Evolutionary conservation across 1,140 invertebrate genomes (phyloP).

Genomic region (Drosophila parabipectinata): DNA sequence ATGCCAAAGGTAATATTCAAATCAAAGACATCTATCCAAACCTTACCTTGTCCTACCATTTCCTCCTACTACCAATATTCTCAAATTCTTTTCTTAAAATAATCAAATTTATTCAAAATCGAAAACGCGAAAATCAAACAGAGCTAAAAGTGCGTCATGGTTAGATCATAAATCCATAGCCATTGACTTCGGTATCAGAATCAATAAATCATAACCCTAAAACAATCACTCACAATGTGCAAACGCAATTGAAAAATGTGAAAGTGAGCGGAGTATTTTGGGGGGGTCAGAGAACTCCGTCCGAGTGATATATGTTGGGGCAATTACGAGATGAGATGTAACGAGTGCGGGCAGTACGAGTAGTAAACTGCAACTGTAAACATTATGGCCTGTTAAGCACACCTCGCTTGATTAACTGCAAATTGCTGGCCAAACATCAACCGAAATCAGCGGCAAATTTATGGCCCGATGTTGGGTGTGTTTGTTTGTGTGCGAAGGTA

Average conservation of each 20-base stretch:
- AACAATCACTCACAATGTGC: neutral
- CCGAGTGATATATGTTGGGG: conserved; percentile 12
- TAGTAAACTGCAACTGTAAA: conserved; percentile 33
- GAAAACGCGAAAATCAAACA: neutral
- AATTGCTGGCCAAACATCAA: conserved; percentile 45
- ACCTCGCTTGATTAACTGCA: conserved; percentile 34
- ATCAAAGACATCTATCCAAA: too few species aligned
- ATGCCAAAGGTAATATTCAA: too few species aligned
- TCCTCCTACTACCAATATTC: too few species aligned
- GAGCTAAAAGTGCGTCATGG: neutral
- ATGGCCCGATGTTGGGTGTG: conserved; percentile 4
- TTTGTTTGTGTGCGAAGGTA: neutral
- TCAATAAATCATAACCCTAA: too few species aligned
- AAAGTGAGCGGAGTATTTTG: conserved; percentile 20
- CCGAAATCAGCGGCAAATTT: conserved; percentile 45
- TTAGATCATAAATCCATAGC: too few species aligned
- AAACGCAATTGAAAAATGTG: conserved; percentile 7
- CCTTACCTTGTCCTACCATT: too few species aligned
- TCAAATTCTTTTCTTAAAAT: too few species aligned
- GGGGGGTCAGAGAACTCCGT: neutral
- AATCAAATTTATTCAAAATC: neutral
- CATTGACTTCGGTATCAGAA: too few species aligned
- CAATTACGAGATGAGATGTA: conserved; percentile 7
- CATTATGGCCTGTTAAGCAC: conserved; percentile 44
- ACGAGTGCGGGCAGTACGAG: neutral